Percentiles rank a stretch among this genome's conserved stretches.
phyloP scores from a whole-genome alignment of 2,888 invertebrate genomes.

The Apocheima hispidaria region DNA sequence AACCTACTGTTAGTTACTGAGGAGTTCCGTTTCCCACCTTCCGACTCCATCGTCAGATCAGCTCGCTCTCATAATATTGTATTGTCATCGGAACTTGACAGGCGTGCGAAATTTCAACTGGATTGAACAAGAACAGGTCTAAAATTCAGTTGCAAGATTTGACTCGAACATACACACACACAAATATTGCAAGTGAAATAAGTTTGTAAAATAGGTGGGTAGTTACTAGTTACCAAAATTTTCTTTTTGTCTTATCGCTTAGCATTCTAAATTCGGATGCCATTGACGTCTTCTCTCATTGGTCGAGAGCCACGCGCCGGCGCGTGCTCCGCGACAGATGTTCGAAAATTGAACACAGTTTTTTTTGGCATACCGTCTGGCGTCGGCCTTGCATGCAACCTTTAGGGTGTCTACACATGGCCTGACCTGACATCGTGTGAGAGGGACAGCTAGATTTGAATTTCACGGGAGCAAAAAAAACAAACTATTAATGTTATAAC shows the following conservation, averaged over 20 bases:
- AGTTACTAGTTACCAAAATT: neutral
- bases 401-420: slow-evolving; percentile 20
- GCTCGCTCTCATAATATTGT: too few relatives aligned
- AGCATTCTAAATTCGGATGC: slow-evolving; percentile 15
- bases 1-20: too few relatives aligned
- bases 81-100: too few relatives aligned
- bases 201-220: neutral
- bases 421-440: neutral
- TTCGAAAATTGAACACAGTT: slow-evolving; percentile 33
- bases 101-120: too few relatives aligned
- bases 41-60: too few relatives aligned
- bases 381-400: slow-evolving; percentile 47
- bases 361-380: slow-evolving; percentile 39
- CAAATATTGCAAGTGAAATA: neutral
- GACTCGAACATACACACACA: neutral
- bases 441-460: neutral
- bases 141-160: too few relatives aligned
- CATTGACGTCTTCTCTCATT: slow-evolving; percentile 31
- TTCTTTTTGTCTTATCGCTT: neutral
- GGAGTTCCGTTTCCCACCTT: too few relatives aligned
- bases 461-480: too few relatives aligned
- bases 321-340: slow-evolving; percentile 60
- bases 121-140: too few relatives aligned
- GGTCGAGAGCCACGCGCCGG: slow-evolving; percentile 52
- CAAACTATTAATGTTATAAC: too few relatives aligned